Evolutionary conservation across 2,888 invertebrate genomes (phyloP).

Genomic region (Ecdyonurus torrentis): DNA sequence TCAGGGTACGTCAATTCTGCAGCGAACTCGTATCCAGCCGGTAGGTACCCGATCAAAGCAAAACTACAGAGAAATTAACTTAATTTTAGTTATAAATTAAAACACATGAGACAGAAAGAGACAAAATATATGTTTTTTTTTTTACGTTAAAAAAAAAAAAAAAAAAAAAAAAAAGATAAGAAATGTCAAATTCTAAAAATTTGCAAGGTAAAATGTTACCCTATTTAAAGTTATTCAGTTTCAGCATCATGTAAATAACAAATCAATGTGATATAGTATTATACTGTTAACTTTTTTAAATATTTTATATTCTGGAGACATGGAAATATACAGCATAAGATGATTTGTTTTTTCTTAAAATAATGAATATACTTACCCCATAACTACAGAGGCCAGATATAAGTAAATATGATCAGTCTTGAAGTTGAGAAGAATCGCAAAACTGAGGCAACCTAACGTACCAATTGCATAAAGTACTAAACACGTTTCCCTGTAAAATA

Average conservation of each 20-base stretch:
- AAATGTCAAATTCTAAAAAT: not conserved
- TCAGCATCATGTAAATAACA: no score
- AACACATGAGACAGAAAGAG: not conserved
- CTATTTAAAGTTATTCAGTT: no score
- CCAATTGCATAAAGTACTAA: not conserved
- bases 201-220: no score
- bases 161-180: not conserved
- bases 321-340: no score
- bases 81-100: not conserved
- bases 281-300: no score
- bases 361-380: no score
- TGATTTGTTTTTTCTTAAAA: no score
- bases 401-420: not conserved
- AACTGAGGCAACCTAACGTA: not conserved
- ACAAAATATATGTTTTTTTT: not conserved
- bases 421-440: not conserved
- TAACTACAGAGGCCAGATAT: not conserved
- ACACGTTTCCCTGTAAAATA: not conserved
- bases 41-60: conserved; percentile 19
- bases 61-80: conserved; percentile 12
- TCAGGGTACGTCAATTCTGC: conserved; percentile 20
- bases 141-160: not conserved
- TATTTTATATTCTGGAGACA: no score
- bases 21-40: conserved; percentile 20
- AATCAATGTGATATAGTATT: no score